phyloP scores from a whole-genome alignment of 1,140 invertebrate species.

The Goniozus legneri region DNA sequence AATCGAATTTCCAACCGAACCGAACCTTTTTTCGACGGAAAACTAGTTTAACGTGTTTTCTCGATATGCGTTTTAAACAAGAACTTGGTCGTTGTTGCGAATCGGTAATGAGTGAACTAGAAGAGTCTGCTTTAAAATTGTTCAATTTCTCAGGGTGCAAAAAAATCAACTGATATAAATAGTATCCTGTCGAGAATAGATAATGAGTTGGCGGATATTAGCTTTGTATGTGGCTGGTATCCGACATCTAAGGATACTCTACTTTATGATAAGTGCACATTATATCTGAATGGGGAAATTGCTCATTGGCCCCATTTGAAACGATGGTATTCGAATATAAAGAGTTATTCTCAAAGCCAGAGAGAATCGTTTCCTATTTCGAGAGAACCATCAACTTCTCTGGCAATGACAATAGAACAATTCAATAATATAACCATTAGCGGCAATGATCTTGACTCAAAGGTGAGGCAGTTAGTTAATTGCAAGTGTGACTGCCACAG shows the following conservation, averaged over 20 bases:
- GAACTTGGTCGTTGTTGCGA: too few relatives aligned
- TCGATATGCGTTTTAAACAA: too few relatives aligned
- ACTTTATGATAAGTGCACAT: slow-evolving; percentile 46
- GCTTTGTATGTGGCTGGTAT: slow-evolving; percentile 57
- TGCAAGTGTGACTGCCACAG: slow-evolving; percentile 29
- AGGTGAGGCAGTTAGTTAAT: slow-evolving; percentile 38
- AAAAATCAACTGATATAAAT: slow-evolving; percentile 23
- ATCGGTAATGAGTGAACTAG: too few relatives aligned
- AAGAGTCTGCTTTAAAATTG: too few relatives aligned
- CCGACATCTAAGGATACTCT: slow-evolving; percentile 55
- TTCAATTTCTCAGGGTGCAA: slow-evolving; percentile 9
- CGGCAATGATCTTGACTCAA: slow-evolving; percentile 36
- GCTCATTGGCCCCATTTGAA: slow-evolving; percentile 50
- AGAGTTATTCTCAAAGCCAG: slow-evolving; percentile 57
- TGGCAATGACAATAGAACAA: slow-evolving; percentile 19
- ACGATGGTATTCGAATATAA: slow-evolving; percentile 61
- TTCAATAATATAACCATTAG: slow-evolving; percentile 13
- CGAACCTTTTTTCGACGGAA: slow-evolving; percentile 26
- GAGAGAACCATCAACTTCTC: slow-evolving; percentile 11
- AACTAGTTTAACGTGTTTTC: too few relatives aligned
- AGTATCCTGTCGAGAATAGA: slow-evolving; percentile 35
- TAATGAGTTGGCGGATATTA: slow-evolving; percentile 51
- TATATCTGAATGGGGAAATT: slow-evolving; percentile 38
- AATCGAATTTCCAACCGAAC: slow-evolving; percentile 2
- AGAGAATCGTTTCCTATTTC: slow-evolving; percentile 42